Evolutionary conservation across 92 coral and sea anemone species (phyloP), one percentile per base, ranked within the genome.

Genomic region (Epizoanthus stellaris): DNA sequence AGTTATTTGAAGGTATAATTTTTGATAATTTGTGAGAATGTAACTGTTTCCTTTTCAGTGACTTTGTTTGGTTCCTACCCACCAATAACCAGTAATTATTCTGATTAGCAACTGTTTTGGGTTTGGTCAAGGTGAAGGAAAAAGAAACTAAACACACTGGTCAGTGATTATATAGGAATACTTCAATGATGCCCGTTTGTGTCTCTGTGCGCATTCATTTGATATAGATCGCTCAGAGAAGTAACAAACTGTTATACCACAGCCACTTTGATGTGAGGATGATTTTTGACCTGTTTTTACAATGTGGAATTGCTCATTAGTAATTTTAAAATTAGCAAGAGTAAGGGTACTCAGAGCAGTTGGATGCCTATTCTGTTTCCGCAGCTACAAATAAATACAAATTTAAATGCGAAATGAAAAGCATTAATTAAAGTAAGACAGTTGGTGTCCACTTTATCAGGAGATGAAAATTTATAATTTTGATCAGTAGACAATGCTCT

Each of bases 111-210:
- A 63, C 60, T 49, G 83, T 43, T 43, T 75, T n/a, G 54, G 49
- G 10, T 63, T 79, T 45, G 42, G 60, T 21, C 83, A 79, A 63
- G 70, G 70, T 79, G 71, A 79, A 16, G 17, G 9, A 14, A 42
- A 72, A 43, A 20, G 16, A 56, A 75, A 52, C 40, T 6, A 10
- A 12, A 30, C 36, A 53, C 34, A 20, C 59, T 5, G 2, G 6
- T 5, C 57, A 19, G 12, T 47, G 40, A n/a, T 25, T 30, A 56
- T 52, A 36, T n/a, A 20, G 40, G 14, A 15, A 64, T 30, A 9
- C 56, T 52, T 52, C 14, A 52, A 13, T 52, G 12, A 10, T 9
- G 13, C 56, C 2, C 10, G 3, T 9, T 52, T 52, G 13, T 52
- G 56, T 52, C 56, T 52, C 13, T 52, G 2, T 52, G 10, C 12